phyloP scores from a whole-genome alignment of 2,797 vertebrate genomes.

The Hypotaenidia okinawae region DNA sequence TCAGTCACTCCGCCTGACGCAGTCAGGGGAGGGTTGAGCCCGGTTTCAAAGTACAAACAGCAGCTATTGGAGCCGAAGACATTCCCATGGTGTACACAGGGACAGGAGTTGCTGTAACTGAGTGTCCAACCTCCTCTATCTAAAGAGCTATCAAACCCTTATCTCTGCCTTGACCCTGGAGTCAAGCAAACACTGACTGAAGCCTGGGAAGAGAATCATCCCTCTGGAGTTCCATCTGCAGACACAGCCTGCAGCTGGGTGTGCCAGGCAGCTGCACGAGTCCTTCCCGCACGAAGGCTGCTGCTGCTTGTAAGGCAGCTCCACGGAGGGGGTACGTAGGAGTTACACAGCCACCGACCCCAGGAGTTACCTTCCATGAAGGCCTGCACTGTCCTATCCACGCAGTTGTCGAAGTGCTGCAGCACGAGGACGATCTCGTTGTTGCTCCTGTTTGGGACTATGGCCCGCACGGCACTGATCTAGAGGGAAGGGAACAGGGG shows the following conservation, averaged over 20 bases:
- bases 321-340: fast-evolving
- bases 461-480: conserved; percentile 91
- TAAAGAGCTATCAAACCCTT: neutral
- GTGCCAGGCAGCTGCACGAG: neutral
- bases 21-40: neutral
- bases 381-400: conserved; percentile 93
- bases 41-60: neutral
- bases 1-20: neutral
- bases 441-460: conserved; percentile 97
- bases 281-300: neutral
- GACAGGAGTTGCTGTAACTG: neutral
- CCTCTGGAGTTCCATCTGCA: fast-evolving
- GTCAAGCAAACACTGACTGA: neutral
- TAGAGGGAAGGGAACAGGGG: conserved; percentile 56
- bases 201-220: neutral
- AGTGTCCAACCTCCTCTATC: neutral
- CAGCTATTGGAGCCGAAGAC: neutral
- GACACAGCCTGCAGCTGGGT: neutral
- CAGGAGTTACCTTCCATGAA: conserved; percentile 90
- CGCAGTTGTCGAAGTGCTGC: conserved; percentile 95
- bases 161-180: neutral
- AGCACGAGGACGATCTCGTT: conserved; percentile 95
- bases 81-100: fast-evolving
- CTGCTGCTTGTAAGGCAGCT: neutral
- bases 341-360: neutral